Conservation (phyloP, 2,797 vertebrate species). For the Smutsia gigantea region DNA sequence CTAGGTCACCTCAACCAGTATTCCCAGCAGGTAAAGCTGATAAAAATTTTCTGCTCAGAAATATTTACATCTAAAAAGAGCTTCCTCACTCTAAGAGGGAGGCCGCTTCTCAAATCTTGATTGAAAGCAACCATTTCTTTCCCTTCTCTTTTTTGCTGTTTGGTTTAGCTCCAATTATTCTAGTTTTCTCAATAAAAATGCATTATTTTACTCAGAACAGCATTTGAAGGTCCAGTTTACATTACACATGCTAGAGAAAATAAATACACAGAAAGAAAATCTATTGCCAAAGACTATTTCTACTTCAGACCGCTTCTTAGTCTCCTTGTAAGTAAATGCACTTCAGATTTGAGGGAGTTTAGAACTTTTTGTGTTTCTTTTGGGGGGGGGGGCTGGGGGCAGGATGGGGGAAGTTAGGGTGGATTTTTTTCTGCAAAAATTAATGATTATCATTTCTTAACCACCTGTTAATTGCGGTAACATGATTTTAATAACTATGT, state of each 20-base stretch:
- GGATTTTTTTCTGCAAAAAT: background rate
- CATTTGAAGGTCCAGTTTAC: background rate
- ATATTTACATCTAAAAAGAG: background rate
- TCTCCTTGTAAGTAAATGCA: background rate
- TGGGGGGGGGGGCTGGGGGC: accelerated
- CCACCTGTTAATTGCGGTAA: background rate
- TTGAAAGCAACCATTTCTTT: background rate
- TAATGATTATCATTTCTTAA: constrained; percentile 1
- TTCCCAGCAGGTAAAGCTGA: background rate
- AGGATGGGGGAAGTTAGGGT: accelerated
- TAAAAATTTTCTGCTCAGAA: background rate
- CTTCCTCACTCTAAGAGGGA: background rate
- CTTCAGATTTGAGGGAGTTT: background rate
- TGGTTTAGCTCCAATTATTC: background rate
- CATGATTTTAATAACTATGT: background rate
- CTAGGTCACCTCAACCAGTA: background rate
- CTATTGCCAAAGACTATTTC: background rate
- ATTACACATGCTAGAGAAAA: background rate
- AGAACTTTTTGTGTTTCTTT: background rate
- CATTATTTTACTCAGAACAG: background rate
- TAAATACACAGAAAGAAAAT: background rate
- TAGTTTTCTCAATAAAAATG: background rate
- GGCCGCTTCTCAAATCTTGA: background rate
- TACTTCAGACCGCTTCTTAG: background rate
- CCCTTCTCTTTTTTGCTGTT: background rate